These are phyloP conservation scores for Tenthredo livida DNA, from an alignment of 2,888 invertebrate genomes.

Conservation along the genomic window DNA sequence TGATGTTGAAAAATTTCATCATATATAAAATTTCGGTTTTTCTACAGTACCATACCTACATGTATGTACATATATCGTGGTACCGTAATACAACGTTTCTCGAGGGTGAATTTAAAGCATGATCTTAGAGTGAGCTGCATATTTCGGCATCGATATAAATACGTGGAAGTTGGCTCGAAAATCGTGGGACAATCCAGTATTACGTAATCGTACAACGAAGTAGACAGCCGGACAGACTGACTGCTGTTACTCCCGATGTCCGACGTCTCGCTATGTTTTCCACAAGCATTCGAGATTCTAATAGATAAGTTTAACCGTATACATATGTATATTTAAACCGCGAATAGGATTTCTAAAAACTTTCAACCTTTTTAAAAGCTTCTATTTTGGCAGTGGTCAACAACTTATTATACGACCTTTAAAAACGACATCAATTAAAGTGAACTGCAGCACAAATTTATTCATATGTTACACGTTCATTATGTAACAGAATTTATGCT, in stretches of 20 bases:
- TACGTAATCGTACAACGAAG: conserved; percentile 40
- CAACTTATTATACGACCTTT: neutral
- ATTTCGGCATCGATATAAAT: conserved; percentile 58
- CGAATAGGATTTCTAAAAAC: neutral
- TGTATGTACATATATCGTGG: neutral
- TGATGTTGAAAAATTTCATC: neutral
- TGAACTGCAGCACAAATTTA: neutral
- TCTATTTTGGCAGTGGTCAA: neutral
- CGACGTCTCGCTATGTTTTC: neutral
- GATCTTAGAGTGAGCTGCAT: conserved; percentile 52
- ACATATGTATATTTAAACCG: neutral
- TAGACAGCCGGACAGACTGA: conserved; percentile 43
- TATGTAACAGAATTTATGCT: conserved; percentile 16
- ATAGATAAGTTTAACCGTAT: neutral
- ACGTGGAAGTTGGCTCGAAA: conserved; percentile 55
- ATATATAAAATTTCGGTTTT: neutral
- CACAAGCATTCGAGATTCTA: neutral
- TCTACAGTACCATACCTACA: neutral
- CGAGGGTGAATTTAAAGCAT: conserved; percentile 39
- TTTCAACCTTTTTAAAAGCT: neutral
- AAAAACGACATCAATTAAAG: neutral
- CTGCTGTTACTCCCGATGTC: neutral
- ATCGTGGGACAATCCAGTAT: conserved; percentile 55
- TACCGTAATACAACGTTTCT: neutral
- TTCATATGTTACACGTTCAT: neutral